These are phyloP conservation scores for Scyliorhinus canicula DNA, from an alignment of 2,797 vertebrate genomes.

Conservation along the genomic window DNA sequence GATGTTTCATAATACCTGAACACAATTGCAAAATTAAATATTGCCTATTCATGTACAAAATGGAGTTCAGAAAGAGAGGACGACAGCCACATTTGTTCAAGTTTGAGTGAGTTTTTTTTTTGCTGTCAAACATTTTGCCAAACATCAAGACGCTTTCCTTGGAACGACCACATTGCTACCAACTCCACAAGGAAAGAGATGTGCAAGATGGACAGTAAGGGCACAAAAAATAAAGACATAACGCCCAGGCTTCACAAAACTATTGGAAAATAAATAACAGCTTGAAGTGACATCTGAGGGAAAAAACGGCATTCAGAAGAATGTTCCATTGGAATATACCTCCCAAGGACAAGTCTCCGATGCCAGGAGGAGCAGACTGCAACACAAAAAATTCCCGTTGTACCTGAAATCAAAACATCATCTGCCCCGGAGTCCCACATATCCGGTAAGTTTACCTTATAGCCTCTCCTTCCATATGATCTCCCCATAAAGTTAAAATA, in stretches of 20 bases:
- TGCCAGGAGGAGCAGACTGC: not conserved
- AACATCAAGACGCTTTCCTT: slow-evolving; percentile 16
- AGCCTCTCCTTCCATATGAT: slow-evolving; percentile 20
- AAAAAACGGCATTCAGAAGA: not conserved
- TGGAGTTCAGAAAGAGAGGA: not conserved
- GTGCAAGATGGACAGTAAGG: not conserved
- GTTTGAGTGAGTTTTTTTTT: not conserved
- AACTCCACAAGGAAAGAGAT: not conserved
- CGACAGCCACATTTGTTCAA: slow-evolving; percentile 1
- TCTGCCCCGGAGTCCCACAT: not conserved
- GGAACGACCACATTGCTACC: not conserved
- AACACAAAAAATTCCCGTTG: not conserved
- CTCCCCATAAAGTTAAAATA: slow-evolving; percentile 21
- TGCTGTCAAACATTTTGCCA: slow-evolving; percentile 1
- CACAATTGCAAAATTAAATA: not conserved
- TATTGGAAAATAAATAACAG: not conserved
- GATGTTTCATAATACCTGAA: not conserved
- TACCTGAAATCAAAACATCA: slow-evolving; percentile 26
- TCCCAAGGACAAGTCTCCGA: not conserved
- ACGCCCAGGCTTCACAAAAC: not conserved
- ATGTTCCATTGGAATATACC: not conserved
- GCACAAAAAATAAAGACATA: not conserved
- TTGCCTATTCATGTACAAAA: not conserved
- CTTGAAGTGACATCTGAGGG: not conserved
- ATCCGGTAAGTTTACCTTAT: slow-evolving; percentile 20